Evolutionary conservation across 2,797 vertebrate genomes (phyloP), one percentile per base, ranked within the genome.

Genomic region (Halcyon badia): DNA sequence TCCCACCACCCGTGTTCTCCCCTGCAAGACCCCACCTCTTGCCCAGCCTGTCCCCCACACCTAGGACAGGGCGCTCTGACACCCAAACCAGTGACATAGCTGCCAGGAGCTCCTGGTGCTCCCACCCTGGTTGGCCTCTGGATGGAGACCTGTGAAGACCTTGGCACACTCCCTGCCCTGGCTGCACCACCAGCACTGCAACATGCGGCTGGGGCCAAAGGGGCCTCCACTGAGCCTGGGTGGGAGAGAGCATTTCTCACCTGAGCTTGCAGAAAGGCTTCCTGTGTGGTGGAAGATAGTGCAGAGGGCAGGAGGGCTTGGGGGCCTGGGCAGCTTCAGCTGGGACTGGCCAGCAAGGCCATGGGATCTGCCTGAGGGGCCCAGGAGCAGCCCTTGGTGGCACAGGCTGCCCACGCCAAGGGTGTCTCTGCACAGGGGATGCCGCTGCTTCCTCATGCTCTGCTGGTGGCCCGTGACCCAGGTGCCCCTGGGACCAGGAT

Each of bases 81-180:
- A 31, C 26, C 0, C 0, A 69, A 76, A 52, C 30, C 0, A 1
- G 14, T 42, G 41, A 49, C 2, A 2, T 44, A 42, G 35, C 28
- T 6, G 1, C 49, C 57, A 70, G 33, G 31, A 76, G 35, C 18
- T 70, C 18, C 41, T 18, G 26, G 41, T 77, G 42, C 31, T 70
- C 6, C 41, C 64, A 33, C 3, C 0, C 41, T 64, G 56, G 19
- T 25, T 3, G 2, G 33, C 35, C 71, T 76, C 1, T 1, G 26
- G 64, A 70, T 42, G 19, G 72, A 70, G 42, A 51, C 19, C 57
- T 13, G 0, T 0, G 1, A 19, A 31, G 35, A 49, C 16, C 0
- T 3, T 62, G 49, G 56, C 48, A 49, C 4, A 1, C 31, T 83
- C 48, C 41, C 14, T 62, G 49, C 31, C 41, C 56, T 35, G 71